Conservation (phyloP, 2,113 vertebrate genomes). For the Cranoglanis bouderius region DNA sequence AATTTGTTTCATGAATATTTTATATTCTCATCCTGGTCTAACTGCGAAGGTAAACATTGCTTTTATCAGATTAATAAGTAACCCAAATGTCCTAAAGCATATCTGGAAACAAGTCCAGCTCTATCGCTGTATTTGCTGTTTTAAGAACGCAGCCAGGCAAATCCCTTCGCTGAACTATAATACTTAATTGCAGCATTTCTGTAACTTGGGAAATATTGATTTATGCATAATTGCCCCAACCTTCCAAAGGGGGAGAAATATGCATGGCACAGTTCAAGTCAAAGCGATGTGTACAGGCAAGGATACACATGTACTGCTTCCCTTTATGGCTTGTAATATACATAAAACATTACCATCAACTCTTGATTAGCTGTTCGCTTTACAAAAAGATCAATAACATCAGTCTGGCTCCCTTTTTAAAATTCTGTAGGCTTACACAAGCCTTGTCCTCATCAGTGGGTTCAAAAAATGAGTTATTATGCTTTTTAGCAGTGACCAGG, state of each 20-base stretch:
- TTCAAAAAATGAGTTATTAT: constrained; percentile 49
- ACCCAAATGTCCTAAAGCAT: constrained; percentile 69
- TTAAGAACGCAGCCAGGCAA: constrained; percentile 71
- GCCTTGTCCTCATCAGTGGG: constrained; percentile 43
- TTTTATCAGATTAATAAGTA: constrained; percentile 73
- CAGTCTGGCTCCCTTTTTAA: constrained; percentile 44
- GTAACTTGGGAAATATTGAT: constrained; percentile 86
- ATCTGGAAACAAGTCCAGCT: constrained; percentile 60
- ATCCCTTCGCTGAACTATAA: constrained; percentile 80
- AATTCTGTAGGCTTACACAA: constrained; percentile 50
- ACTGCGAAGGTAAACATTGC: constrained; percentile 72
- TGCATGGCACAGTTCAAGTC: constrained; percentile 86
- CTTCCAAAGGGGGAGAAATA: constrained; percentile 83
- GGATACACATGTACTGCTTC: constrained; percentile 70
- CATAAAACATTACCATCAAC: constrained; percentile 80
- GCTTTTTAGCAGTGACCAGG: constrained; percentile 46
- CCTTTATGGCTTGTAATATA: constrained; percentile 79
- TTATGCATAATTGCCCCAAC: constrained; percentile 91
- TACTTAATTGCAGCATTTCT: constrained; percentile 71
- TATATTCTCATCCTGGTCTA: constrained; percentile 58
- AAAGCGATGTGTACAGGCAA: constrained; percentile 77
- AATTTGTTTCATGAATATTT: constrained; percentile 1
- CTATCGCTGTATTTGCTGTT: constrained; percentile 61
- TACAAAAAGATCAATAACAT: constrained; percentile 71
- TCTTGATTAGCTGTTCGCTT: constrained; percentile 76